Evolutionary conservation across 1,140 invertebrate genomes (phyloP).

Genomic region (Heliconius eleuchia): DNA sequence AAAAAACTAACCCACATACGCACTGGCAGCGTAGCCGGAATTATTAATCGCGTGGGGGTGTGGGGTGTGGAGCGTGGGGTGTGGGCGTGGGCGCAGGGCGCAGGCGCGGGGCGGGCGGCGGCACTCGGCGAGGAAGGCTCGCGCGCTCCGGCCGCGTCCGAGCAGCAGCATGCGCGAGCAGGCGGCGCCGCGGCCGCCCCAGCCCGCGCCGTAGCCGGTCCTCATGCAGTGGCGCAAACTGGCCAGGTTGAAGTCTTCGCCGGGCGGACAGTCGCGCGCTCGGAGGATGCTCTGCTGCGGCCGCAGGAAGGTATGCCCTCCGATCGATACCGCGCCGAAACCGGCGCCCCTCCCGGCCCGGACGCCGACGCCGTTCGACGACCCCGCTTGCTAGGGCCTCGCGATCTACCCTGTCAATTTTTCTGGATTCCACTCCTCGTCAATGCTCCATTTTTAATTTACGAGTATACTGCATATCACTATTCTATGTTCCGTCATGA

Average conservation of each 20-base stretch:
- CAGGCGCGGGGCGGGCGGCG: slow-evolving; percentile 49
- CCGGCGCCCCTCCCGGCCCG: slow-evolving; percentile 74
- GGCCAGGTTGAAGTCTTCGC: slow-evolving; percentile 87
- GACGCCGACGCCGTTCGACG: slow-evolving; percentile 76
- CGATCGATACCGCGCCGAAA: slow-evolving; percentile 77
- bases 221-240: slow-evolving; percentile 89
- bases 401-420: slow-evolving; percentile 54
- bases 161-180: slow-evolving; percentile 46
- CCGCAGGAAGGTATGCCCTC: slow-evolving; percentile 87
- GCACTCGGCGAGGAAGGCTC: slow-evolving; percentile 72
- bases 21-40: slow-evolving; percentile 79
- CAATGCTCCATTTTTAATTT: not conserved
- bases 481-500: not conserved
- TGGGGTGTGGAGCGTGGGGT: not conserved
- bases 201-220: slow-evolving; percentile 67
- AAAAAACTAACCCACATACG: slow-evolving; percentile 81
- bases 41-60: slow-evolving; percentile 72
- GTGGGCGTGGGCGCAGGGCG: slow-evolving; percentile 50
- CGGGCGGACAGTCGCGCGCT: slow-evolving; percentile 86
- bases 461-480: not conserved
- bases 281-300: slow-evolving; percentile 93
- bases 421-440: slow-evolving; percentile 39
- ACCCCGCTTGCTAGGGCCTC: slow-evolving; percentile 69
- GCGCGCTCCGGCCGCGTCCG: slow-evolving; percentile 70
- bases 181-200: slow-evolving; percentile 67